phyloP scores from a whole-genome alignment of 2,113 vertebrate genomes.

The Oreocharis arfaki region DNA sequence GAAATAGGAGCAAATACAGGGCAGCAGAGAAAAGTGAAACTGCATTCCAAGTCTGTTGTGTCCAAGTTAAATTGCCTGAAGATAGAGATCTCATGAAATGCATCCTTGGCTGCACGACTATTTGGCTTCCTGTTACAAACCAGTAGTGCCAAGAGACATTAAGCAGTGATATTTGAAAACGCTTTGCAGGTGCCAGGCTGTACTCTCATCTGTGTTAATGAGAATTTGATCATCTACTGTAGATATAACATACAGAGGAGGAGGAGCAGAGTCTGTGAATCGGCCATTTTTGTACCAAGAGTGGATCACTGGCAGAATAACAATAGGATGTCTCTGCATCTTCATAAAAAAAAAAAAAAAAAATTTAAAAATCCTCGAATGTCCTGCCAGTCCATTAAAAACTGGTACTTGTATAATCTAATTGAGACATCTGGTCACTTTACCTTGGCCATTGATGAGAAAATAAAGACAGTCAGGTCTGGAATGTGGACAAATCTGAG shows the following conservation, averaged over 20 bases:
- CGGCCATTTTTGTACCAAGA: neutral
- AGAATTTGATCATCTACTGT: constrained; percentile 58
- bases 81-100: constrained; percentile 38
- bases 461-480: neutral
- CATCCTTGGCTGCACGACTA: constrained; percentile 23
- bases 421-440: constrained; percentile 46
- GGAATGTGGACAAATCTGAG: neutral
- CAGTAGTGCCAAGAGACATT: constrained; percentile 54
- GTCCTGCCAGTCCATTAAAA: constrained; percentile 47
- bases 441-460: neutral
- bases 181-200: constrained; percentile 57
- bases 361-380: no score
- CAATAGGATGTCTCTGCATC: neutral
- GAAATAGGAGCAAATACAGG: neutral
- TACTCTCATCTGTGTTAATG: constrained; percentile 50
- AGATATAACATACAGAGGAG: neutral
- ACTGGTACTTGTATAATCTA: neutral
- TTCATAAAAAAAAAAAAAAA: neutral
- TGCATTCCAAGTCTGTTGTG: neutral
- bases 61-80: constrained; percentile 28
- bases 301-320: neutral
- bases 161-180: constrained; percentile 62
- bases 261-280: neutral
- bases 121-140: constrained; percentile 31
- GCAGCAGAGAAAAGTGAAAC: neutral